Evolutionary conservation across 2,113 vertebrate species (phyloP).

Genomic region (Mirza zaza): DNA sequence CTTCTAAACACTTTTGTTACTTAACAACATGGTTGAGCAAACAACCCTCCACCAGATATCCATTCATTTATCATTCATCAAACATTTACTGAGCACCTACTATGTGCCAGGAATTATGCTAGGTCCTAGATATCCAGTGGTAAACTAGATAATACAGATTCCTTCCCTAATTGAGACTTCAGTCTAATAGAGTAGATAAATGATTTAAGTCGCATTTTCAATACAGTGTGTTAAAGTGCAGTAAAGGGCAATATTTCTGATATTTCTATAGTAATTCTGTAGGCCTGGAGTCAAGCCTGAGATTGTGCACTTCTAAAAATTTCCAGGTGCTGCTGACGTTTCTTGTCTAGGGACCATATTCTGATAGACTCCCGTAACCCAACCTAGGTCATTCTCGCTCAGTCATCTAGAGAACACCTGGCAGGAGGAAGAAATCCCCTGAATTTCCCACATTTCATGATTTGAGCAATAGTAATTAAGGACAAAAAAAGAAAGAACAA

Average conservation of each 20-base stretch:
- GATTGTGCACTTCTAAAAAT: neutral
- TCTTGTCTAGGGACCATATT: neutral
- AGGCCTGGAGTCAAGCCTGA: neutral
- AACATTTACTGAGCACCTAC: slow-evolving; percentile 16
- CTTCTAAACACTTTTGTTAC: slow-evolving; percentile 23
- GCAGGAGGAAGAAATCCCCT: neutral
- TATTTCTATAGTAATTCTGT: neutral
- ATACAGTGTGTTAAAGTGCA: neutral
- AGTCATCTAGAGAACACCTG: neutral
- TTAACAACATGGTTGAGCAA: slow-evolving; percentile 32
- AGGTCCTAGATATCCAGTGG: neutral
- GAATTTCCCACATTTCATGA: neutral
- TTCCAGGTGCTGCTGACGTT: neutral
- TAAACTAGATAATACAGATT: neutral
- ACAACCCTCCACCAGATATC: neutral
- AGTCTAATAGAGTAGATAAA: neutral
- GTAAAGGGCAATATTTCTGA: neutral
- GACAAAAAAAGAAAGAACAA: neutral
- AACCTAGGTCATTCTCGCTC: neutral
- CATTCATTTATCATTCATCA: neutral
- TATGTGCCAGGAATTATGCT: neutral
- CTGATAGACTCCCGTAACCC: neutral
- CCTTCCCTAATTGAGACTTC: neutral
- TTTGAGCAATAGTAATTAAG: neutral
- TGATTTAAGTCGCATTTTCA: neutral